A percentile compares a stretch with the other conserved stretches of the same genome.
These are phyloP conservation scores for Timandra comae DNA, from an alignment of 2,888 invertebrate species.

Conservation along the genomic window DNA sequence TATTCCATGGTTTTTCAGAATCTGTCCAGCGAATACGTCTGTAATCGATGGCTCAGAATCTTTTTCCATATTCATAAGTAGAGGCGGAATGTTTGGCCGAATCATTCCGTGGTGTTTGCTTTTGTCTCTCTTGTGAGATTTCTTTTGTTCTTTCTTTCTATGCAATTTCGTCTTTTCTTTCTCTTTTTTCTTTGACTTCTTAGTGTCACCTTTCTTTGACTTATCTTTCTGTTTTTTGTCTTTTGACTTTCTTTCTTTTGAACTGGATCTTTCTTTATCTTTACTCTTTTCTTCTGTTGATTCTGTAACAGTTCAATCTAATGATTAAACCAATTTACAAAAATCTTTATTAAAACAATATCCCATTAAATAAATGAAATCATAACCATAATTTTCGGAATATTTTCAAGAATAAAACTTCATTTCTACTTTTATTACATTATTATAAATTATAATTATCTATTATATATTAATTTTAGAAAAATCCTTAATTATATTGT, in stretches of 20 bases:
- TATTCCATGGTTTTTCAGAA: conserved; percentile 71
- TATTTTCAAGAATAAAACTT: too few species aligned
- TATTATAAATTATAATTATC: too few species aligned
- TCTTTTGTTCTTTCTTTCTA: conserved; percentile 60
- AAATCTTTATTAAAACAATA: too few species aligned
- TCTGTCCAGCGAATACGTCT: conserved; percentile 80
- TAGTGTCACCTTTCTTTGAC: conserved; percentile 47
- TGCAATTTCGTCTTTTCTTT: conserved; percentile 47
- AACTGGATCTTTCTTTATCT: conserved; percentile 46
- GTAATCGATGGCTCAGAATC: conserved; percentile 76
- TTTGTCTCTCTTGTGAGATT: conserved; percentile 64
- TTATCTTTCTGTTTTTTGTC: conserved; percentile 66
- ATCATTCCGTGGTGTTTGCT: conserved; percentile 59
- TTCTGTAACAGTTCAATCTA: conserved; percentile 36
- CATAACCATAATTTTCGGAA: too few species aligned
- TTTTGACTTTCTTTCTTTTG: conserved; percentile 52
- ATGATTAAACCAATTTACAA: too few species aligned
- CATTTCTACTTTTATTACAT: too few species aligned
- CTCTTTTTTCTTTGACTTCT: conserved; percentile 61
- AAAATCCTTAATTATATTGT: too few species aligned
- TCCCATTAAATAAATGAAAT: too few species aligned
- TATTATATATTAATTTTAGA: too few species aligned
- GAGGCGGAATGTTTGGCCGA: conserved; percentile 64
- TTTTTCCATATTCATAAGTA: conserved; percentile 68
- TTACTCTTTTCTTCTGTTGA: conserved; percentile 42